Evolutionary conservation across 1,140 invertebrate species (phyloP).

Genomic region (Ceratitis capitata): DNA sequence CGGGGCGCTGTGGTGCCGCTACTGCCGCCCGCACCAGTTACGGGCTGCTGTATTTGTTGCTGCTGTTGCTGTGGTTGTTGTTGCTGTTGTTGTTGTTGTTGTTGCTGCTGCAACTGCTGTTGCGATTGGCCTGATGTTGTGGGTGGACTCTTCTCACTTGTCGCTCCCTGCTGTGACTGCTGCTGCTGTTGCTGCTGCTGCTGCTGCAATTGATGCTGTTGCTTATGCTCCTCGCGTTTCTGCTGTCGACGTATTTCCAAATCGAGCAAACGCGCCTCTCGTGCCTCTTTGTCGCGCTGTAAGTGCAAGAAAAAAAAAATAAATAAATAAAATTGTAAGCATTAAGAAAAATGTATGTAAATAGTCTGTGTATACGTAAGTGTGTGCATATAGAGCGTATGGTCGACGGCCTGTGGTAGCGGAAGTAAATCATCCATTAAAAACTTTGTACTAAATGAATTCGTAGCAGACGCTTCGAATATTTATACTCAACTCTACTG

Average conservation of each 20-base stretch:
- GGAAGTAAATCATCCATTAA: background rate
- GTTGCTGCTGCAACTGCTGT: conserved; percentile 43
- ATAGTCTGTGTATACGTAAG: background rate
- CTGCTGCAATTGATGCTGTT: conserved; percentile 61
- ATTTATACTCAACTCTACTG: too few species aligned
- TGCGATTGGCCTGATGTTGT: conserved; percentile 45
- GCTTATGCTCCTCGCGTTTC: conserved; percentile 63
- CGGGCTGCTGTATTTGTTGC: conserved; percentile 39
- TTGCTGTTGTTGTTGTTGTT: conserved; percentile 47
- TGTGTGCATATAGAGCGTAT: background rate
- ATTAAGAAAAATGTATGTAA: background rate
- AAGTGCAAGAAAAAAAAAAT: background rate
- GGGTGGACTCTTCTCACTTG: conserved; percentile 51
- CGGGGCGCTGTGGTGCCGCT: conserved; percentile 54
- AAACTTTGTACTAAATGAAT: background rate
- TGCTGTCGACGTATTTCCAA: conserved; percentile 64
- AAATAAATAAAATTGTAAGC: background rate
- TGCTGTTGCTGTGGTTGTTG: conserved; percentile 41
- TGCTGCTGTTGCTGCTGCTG: conserved; percentile 58
- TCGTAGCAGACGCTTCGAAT: background rate
- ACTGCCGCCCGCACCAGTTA: conserved; percentile 46
- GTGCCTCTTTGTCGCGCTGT: conserved; percentile 63
- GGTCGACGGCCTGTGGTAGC: background rate
- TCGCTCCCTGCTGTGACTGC: conserved; percentile 36
- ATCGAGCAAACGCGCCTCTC: conserved; percentile 64